phyloP scores from a whole-genome alignment of 2,797 vertebrate genomes.

The Schizothorax lantsangensis region DNA sequence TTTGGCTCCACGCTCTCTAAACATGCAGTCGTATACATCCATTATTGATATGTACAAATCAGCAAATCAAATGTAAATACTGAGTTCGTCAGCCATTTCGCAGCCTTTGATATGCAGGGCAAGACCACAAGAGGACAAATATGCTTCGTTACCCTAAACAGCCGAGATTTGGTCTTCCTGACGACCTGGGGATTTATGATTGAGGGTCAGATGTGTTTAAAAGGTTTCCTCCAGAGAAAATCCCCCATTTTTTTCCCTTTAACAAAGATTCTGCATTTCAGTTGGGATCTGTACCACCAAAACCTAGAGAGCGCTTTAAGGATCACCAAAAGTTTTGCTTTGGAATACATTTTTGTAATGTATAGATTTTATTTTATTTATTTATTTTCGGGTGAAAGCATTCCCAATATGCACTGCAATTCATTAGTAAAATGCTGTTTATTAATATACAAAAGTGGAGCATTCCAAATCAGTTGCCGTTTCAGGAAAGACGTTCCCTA shows the following conservation, averaged over 20 bases:
- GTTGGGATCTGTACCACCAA: not conserved
- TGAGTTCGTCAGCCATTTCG: conserved; percentile 29
- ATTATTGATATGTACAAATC: conserved; percentile 39
- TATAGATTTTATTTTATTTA: no score
- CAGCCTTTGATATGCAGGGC: conserved; percentile 39
- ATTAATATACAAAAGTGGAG: not conserved
- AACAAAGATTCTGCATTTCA: not conserved
- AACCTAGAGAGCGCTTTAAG: not conserved
- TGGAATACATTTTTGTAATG: no score
- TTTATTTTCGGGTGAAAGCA: no score
- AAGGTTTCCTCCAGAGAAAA: conserved; percentile 16
- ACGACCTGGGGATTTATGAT: conserved; percentile 20
- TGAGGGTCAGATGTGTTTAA: conserved; percentile 23
- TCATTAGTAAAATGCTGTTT: no score
- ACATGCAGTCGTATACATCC: conserved; percentile 23
- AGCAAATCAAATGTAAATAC: conserved; percentile 49
- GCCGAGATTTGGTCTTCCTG: conserved; percentile 19
- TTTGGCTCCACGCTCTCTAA: conserved; percentile 34
- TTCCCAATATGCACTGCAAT: not conserved
- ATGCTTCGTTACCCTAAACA: conserved; percentile 38
- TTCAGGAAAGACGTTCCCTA: not conserved
- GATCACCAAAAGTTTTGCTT: no score
- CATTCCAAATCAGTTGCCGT: not conserved
- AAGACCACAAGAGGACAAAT: conserved; percentile 38
- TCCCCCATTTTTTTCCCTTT: not conserved